These are phyloP conservation scores for Choristoneura rosaceana DNA, from an alignment of 2,888 invertebrate genomes.

Conservation along the genomic window DNA sequence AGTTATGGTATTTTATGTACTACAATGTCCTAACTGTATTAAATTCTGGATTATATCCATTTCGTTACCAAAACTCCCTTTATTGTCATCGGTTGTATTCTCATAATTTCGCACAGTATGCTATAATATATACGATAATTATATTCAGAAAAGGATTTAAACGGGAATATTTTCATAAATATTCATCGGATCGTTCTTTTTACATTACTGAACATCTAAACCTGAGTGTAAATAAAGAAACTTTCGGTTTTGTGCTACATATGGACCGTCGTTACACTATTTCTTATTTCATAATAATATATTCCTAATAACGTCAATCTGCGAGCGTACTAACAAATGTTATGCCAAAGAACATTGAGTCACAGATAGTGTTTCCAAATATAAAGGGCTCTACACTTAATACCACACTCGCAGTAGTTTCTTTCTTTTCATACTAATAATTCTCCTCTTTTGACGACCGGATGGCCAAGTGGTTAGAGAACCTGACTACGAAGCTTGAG, in stretches of 20 bases:
- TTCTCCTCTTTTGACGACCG: too few species aligned
- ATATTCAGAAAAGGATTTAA: too few species aligned
- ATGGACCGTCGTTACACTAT: slow-evolving; percentile 23
- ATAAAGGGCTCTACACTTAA: neutral
- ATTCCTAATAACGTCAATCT: neutral
- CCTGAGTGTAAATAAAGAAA: slow-evolving; percentile 11
- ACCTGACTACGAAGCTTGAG: too few species aligned
- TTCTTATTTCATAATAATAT: slow-evolving; percentile 6
- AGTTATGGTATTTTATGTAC: slow-evolving; percentile 8
- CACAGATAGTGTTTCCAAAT: neutral
- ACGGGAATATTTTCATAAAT: neutral
- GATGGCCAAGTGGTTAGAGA: too few species aligned
- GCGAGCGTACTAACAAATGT: neutral
- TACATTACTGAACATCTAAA: neutral
- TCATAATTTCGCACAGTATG: slow-evolving; percentile 27
- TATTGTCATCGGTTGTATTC: slow-evolving; percentile 42
- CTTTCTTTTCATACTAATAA: too few species aligned
- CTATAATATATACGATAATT: neutral
- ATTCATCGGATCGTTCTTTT: neutral
- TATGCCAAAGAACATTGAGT: slow-evolving; percentile 17
- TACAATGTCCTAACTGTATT: slow-evolving; percentile 14
- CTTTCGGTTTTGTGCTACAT: slow-evolving; percentile 9
- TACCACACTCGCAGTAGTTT: too few species aligned
- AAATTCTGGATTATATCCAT: slow-evolving; percentile 37
- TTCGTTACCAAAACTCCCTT: slow-evolving; percentile 42